These are phyloP conservation scores for Apistogramma diplotaenia DNA, from an alignment of 2,113 vertebrate species.

Conservation along the genomic window DNA sequence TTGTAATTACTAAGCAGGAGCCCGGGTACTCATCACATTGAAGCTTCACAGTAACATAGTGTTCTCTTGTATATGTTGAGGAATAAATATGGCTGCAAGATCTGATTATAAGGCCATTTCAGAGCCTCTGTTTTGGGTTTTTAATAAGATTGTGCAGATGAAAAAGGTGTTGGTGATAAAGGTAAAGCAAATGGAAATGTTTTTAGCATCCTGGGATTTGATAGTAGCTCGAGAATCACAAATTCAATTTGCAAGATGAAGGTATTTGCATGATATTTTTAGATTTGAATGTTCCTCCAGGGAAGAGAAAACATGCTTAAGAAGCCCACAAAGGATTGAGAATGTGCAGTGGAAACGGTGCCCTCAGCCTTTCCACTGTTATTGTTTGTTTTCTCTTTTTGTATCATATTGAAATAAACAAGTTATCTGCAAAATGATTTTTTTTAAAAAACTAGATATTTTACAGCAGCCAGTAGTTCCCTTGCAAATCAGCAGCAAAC, in stretches of 20 bases:
- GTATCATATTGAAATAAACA: neutral
- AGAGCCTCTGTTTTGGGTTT: neutral
- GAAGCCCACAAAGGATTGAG: neutral
- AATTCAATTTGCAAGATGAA: neutral
- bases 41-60: neutral
- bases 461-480: neutral
- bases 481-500: neutral
- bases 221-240: neutral
- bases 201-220: neutral
- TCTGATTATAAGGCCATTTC: neutral
- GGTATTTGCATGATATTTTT: constrained; percentile 7
- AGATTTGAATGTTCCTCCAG: neutral
- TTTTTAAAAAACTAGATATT: neutral
- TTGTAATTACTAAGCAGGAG: constrained; percentile 49
- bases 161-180: neutral
- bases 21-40: constrained; percentile 32
- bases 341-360: neutral
- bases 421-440: neutral
- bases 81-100: neutral
- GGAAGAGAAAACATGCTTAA: constrained; percentile 1
- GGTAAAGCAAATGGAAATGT: neutral
- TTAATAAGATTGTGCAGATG: neutral
- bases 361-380: neutral
- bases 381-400: neutral
- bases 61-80: constrained; percentile 6